Evolutionary conservation across 1,140 invertebrate genomes (phyloP).

Genomic region (Oscheius sp.): DNA sequence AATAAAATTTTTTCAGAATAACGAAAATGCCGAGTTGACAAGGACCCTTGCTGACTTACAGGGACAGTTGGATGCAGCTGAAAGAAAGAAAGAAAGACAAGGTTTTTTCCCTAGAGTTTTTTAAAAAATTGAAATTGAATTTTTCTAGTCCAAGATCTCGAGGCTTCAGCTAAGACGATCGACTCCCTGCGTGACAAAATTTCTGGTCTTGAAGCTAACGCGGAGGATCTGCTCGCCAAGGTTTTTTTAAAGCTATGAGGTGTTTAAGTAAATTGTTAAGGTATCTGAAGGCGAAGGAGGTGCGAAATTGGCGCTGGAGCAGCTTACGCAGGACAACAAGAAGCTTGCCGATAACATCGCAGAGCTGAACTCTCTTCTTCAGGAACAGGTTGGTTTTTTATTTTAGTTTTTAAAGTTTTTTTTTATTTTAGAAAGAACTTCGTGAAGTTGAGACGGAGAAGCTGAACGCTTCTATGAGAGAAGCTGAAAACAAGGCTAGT

Average conservation of each 20-base stretch:
- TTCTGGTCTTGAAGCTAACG: conserved; percentile 11
- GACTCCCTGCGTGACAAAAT: not conserved
- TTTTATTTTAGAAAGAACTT: not conserved
- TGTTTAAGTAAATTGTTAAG: conserved; percentile 5
- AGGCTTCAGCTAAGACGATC: not conserved
- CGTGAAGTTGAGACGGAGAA: conserved; percentile 3
- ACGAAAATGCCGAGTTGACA: not conserved
- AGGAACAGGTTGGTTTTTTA: not conserved
- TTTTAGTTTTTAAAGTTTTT: not conserved
- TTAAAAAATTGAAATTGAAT: too few relatives aligned
- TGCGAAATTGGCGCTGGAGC: conserved; percentile 31
- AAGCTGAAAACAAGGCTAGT: conserved; percentile 7
- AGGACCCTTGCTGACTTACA: conserved; percentile 14
- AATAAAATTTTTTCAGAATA: not conserved
- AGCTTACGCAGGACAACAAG: conserved; percentile 17
- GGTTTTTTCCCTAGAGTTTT: too few relatives aligned
- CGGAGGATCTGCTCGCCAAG: conserved; percentile 10
- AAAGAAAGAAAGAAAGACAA: not conserved
- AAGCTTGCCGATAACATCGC: conserved; percentile 8
- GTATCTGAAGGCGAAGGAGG: conserved; percentile 29
- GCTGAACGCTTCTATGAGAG: conserved; percentile 12
- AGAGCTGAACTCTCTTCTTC: not conserved
- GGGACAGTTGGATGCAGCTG: conserved; percentile 9
- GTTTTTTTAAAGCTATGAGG: not conserved
- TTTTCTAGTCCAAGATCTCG: too few relatives aligned